Percentiles rank a stretch among this genome's conserved stretches.
These are phyloP conservation scores for Sycobia sp. DNA, from an alignment of 1,140 invertebrate genomes.

Conservation along the genomic window DNA sequence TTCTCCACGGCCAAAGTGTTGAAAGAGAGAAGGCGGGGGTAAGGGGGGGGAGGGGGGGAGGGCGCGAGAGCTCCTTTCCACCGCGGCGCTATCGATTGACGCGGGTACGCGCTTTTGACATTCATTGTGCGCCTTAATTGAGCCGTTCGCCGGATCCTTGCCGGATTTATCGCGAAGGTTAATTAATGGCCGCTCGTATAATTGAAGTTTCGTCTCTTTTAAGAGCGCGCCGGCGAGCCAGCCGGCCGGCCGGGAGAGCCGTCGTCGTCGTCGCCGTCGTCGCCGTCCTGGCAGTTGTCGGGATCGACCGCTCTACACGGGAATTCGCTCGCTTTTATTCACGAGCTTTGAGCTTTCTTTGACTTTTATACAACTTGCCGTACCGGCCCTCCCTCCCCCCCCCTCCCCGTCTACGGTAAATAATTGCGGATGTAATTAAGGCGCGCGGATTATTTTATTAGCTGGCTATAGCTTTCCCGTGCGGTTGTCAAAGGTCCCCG, in stretches of 20 bases:
- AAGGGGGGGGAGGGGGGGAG: too few relatives aligned
- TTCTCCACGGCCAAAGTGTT: too few relatives aligned
- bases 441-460: not conserved
- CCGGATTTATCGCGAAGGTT: conserved; percentile 27
- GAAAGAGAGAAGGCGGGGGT: too few relatives aligned
- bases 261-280: too few relatives aligned
- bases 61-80: too few relatives aligned
- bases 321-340: not conserved
- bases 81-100: conserved; percentile 28
- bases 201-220: conserved; percentile 26
- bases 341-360: not conserved
- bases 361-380: conserved; percentile 1
- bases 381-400: too few relatives aligned
- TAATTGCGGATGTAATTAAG: not conserved
- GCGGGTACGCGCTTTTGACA: conserved; percentile 25
- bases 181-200: conserved; percentile 30
- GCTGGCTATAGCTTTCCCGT: too few relatives aligned
- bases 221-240: not conserved
- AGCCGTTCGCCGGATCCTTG: conserved; percentile 26
- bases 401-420: too few relatives aligned
- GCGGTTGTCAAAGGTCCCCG: too few relatives aligned
- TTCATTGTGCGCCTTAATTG: conserved; percentile 32
- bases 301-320: too few relatives aligned
- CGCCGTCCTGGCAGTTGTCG: too few relatives aligned
- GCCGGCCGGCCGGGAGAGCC: not conserved